Base-by-base conservation (phyloP, 1,140 invertebrate species). In the Yoshiicerus persimilis region DNA sequence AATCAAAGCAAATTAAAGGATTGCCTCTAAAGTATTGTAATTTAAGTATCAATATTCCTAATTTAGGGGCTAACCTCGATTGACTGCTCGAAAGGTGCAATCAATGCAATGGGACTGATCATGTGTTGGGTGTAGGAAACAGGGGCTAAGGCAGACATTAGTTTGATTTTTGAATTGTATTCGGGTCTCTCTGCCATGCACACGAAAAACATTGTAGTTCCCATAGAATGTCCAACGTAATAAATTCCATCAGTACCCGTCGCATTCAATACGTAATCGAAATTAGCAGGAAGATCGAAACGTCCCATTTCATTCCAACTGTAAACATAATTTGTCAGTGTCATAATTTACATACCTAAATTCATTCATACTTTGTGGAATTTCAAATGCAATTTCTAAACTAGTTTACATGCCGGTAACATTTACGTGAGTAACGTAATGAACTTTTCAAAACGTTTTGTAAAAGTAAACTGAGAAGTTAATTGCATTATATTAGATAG, bases 271-370 rank as follows among this genome's bases (percentile, higher is more conserved):
- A 95, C 93, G 87, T 94, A 95, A 90, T 96, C 94, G 9, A 96
- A 93, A 92, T 95, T 94, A 27, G 95, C 93, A 23, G 95, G 94
- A 0, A 96, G 89, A 88, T 96, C 95, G 86, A 94, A 94, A 23
- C 92, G 89, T 1, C 93, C 95, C 92, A 96, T 95, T 91, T 96
- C 94, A 90, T 96, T 95, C 92, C 94, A 96, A 90, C 92, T 93
- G 25, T 0, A 77, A 16, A 77, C 11, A 86, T 64, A n/a, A n/a
- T n/a, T n/a, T n/a, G n/a, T n/a, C n/a, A n/a, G n/a, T n/a, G n/a
- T n/a, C n/a, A n/a, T n/a, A n/a, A n/a, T n/a, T n/a, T n/a, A n/a
- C n/a, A n/a, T 86, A 70, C 3, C 11, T 11, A 64, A n/a, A 20
- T 32, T 23, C 39, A 32, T 4, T n/a, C n/a, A n/a, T n/a, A n/a